phyloP scores from a whole-genome alignment of 2,888 invertebrate genomes.

The Leptinotarsa peninsularis region DNA sequence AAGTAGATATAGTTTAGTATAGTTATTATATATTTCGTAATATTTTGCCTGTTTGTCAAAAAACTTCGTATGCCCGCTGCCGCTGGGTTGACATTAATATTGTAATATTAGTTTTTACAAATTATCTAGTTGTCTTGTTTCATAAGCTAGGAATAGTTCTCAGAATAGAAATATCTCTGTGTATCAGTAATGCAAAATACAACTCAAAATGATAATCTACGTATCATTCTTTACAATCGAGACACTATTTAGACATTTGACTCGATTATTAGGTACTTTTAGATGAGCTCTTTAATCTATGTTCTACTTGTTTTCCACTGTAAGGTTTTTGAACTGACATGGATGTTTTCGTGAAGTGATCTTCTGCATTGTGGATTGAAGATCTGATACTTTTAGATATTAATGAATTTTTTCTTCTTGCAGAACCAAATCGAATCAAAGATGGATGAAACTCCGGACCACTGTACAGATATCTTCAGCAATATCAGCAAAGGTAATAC shows the following conservation, averaged over 20 bases:
- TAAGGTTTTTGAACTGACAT: constrained; percentile 37
- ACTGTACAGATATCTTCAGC: constrained; percentile 94
- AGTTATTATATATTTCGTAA: constrained; percentile 34
- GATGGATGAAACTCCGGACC: constrained; percentile 96
- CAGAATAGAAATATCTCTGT: constrained; percentile 7
- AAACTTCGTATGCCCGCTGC: constrained; percentile 32
- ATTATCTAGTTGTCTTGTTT: constrained; percentile 39
- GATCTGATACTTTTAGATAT: constrained; percentile 4
- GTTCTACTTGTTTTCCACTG: constrained; percentile 36
- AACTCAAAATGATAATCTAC: constrained; percentile 40
- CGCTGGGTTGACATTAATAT: constrained; percentile 2
- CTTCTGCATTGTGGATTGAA: constrained; percentile 40
- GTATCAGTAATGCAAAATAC: constrained; percentile 49
- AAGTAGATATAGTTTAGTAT: constrained; percentile 45
- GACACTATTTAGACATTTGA: constrained; percentile 28
- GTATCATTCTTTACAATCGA: constrained; percentile 26
- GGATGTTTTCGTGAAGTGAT: constrained; percentile 42
- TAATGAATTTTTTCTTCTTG: constrained; percentile 52
- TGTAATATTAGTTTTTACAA: background rate
- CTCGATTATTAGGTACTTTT: constrained; percentile 30
- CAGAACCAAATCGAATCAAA: constrained; percentile 93
- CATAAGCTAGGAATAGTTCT: constrained; percentile 27
- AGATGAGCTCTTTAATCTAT: constrained; percentile 33
- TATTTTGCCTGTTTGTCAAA: constrained; percentile 44
- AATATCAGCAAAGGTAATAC: constrained; percentile 75